Evolutionary conservation across 1,140 invertebrate species (phyloP), one percentile per base, ranked within the genome.

Genomic region (Cydia strobilella): DNA sequence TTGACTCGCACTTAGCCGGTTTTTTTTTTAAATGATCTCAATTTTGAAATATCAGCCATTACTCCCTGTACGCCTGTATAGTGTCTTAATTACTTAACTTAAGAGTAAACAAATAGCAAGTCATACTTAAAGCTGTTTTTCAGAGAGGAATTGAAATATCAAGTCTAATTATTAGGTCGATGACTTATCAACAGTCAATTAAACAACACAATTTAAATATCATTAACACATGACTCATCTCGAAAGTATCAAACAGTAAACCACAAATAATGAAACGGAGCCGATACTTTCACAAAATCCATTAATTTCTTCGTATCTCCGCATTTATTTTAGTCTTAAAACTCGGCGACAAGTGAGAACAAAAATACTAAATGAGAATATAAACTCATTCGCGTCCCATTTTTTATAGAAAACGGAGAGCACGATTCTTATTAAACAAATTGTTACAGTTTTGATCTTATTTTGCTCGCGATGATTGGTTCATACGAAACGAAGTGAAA

Each of bases 231-330:
- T 69, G 27, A 35, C 27, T 69, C 65, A 69, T 69, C 65, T 69
- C n/a, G 65, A 69, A 69, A 69, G 65, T 69, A 18, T 69, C 31
- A 42, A 66, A 69, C n/a, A 69, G 31, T 69, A 42, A 69, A 42
- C 27, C 27, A 69, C 31, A 69, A 35, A 31, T 35, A 69, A 69
- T 69, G 23, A 35, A 69, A 66, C 63, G 23, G 9, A 66, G 63
- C 18, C 63, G 27, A 66, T 66, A 66, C 63, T 66, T 66, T 66
- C 63, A 18, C 63, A n/a, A 31, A 31, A 35, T 1, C 63, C 63
- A 66, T 66, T 66, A 66, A 66, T 66, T n/a, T 35, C 27, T 5
- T 15, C 15, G 63, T 31, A 66, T 35, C 59, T 25, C 20, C 10
- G 13, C 23, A 63, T 63, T 63, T n/a, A 66, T 66, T 66, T 66